These are phyloP conservation scores for Catotricha subobsoleta DNA, from an alignment of 2,888 invertebrate species.

Conservation along the genomic window DNA sequence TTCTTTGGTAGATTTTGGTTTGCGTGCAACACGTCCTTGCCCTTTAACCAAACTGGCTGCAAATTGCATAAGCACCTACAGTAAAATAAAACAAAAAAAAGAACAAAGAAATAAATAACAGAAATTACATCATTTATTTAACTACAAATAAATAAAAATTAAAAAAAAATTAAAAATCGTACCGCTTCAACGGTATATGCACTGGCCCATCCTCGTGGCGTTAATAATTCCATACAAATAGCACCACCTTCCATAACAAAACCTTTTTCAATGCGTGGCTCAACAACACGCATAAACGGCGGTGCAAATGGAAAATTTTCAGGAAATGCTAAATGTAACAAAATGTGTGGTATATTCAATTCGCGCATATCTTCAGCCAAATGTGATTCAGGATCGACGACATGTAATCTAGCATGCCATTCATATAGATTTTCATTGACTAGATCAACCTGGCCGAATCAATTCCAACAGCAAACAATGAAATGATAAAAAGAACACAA, in stretches of 20 bases:
- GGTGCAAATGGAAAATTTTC: slow-evolving; percentile 81
- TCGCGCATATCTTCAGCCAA: slow-evolving; percentile 66
- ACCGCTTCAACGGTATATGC: slow-evolving; percentile 77
- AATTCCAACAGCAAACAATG: too few relatives aligned
- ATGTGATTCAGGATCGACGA: slow-evolving; percentile 69
- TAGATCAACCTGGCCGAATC: slow-evolving; percentile 60
- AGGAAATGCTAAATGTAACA: slow-evolving; percentile 65
- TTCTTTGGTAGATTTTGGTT: slow-evolving; percentile 57
- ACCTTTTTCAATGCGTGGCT: slow-evolving; percentile 63
- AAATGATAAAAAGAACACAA: too few relatives aligned
- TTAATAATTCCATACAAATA: slow-evolving; percentile 75
- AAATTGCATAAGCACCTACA: slow-evolving; percentile 76
- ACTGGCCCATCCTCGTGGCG: slow-evolving; percentile 75
- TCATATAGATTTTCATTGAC: slow-evolving; percentile 76
- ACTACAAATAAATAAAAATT: too few relatives aligned
- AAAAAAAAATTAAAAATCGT: too few relatives aligned
- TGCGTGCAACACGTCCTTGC: slow-evolving; percentile 64
- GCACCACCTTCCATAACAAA: slow-evolving; percentile 85
- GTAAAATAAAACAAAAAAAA: too few relatives aligned
- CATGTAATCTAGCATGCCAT: slow-evolving; percentile 68
- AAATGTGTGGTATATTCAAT: slow-evolving; percentile 51
- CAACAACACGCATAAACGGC: slow-evolving; percentile 67
- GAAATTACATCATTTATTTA: too few relatives aligned
- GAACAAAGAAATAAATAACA: too few relatives aligned
- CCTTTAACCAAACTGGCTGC: slow-evolving; percentile 78